Evolutionary conservation across 2,888 invertebrate genomes (phyloP), one percentile per base, ranked within the genome.

Genomic region (Malacosoma neustria): DNA sequence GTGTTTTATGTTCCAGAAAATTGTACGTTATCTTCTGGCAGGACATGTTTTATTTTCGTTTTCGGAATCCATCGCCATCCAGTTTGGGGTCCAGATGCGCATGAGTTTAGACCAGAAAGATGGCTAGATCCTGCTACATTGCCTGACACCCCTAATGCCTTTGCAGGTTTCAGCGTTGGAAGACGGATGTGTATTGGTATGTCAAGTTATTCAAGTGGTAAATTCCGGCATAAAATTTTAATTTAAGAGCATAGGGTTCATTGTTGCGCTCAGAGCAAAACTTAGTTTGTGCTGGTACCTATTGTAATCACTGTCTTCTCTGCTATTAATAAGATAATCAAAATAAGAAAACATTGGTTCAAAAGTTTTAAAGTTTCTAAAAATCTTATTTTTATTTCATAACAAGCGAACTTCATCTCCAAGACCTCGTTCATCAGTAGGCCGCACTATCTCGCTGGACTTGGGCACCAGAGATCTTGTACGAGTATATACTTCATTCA

Each of bases 141-240:
- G 36, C 44, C 37, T 35, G 29, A 32, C 30, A 42, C 37, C 11
- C 46, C 48, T 0, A 40, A 41, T 13, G 44, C 44, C 29, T 49
- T 43, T 29, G 40, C 41, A 6, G 39, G 41, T 1, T 49, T 49
- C 35, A 39, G 45, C 29, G 30, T 43, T 7, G 46, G 48, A 5
- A 46, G 45, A 32, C 37, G 48, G 22, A 40, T 38, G 14, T 50
- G 48, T 35, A 45, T 45, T 13, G 46, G 46, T 42, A 34, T 14
- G 32, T 32, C 30, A 29, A 30, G 22, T 22, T 22, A 9, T 4
- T 5, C 22, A 7, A 7, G 5, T 22, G 3, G 3, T 1, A 9
- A 3, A 22, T 7, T 22, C 5, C 5, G 9, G 22, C 9, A 22
- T 9, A 9, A 9, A 22, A n/a, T n/a, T n/a, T n/a, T n/a, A n/a